Base-by-base conservation (phyloP, 1,140 invertebrate species). In the Tetramorium parvispinum region DNA sequence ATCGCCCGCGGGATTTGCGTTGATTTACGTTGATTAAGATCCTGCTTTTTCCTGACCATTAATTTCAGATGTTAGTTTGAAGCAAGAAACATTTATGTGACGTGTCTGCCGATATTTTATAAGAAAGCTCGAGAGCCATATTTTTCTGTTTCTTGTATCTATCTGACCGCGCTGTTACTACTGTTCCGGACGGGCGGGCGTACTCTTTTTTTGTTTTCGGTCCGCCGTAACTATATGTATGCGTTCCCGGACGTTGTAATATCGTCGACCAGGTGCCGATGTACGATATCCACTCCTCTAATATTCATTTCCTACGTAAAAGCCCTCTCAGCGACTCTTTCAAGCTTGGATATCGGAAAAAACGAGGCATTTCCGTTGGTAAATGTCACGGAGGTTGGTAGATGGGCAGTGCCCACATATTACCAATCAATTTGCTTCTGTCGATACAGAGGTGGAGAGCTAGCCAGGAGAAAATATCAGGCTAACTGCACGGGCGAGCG, bases 391-490 rank as follows among this genome's bases (percentile, higher is more conserved):
- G 61, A 85, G 87, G 85, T 83, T 81, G 87, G 89, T 76, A 68
- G 90, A 87, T 88, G 79, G 71, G 85, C 81, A 66, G 76, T 85
- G 87, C 81, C 85, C 90, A 89, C 90, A 89, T 91, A 91, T 91
- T 91, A 91, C 90, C 90, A 89, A 91, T 91, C 90, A 91, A 91
- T 91, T 91, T 91, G 85, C 85, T 87, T 91, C 90, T 91, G 90
- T 91, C 89, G 90, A 91, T 89, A 91, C 85, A 81, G 68, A 87
- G 89, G 65, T 79, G 73, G 53, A 55, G 73, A 63, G 71, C 21
- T 21, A 85, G 77, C 53, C 40, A 73, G 79, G 79, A 83, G 79
- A 83, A 83, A 83, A 83, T 83, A 83, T 83, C 79, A 73, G 68
- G 68, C 79, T 83, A 83, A 83, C 79, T 51, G 79, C 46, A n/a